phyloP scores from a whole-genome alignment of 2,113 vertebrate genomes.

The Fregetta grallaria region DNA sequence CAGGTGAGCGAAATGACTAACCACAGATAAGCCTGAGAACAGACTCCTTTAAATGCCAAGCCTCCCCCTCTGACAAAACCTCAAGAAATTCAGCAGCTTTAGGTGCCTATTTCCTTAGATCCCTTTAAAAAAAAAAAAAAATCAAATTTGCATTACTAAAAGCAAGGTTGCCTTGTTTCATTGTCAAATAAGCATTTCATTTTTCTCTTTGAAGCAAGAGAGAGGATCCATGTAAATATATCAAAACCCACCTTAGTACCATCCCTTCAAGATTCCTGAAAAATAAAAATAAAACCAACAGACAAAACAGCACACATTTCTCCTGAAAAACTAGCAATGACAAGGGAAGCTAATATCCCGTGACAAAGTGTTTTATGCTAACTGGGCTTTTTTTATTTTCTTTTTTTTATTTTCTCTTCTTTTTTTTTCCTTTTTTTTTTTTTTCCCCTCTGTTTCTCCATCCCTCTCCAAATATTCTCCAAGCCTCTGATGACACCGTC shows the following conservation, averaged over 20 bases:
- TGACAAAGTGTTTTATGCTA: not conserved
- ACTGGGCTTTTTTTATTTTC: not conserved
- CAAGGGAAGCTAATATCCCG: not conserved
- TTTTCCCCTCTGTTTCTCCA: not conserved
- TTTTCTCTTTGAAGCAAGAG: not conserved
- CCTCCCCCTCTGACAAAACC: not conserved
- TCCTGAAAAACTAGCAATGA: not conserved
- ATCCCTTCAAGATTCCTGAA: not conserved
- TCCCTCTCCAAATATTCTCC: not conserved
- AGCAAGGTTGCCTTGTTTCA: not conserved
- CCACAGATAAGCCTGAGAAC: not conserved
- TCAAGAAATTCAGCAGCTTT: not conserved
- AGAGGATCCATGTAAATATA: not conserved
- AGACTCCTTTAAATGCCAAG: not conserved
- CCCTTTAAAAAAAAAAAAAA: not conserved
- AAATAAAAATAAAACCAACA: not conserved
- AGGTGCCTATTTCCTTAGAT: not conserved
- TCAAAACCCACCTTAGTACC: not conserved
- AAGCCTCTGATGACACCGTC: rapidly evolving
- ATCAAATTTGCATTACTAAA: not conserved
- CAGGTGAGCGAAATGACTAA: not conserved
- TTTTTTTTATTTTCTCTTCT: no score
- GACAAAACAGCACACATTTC: not conserved
- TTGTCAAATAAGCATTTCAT: not conserved
- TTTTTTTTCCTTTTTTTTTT: no score